Base-by-base conservation (phyloP, 2,113 vertebrate genomes). In the Ramphastos sulfuratus region DNA sequence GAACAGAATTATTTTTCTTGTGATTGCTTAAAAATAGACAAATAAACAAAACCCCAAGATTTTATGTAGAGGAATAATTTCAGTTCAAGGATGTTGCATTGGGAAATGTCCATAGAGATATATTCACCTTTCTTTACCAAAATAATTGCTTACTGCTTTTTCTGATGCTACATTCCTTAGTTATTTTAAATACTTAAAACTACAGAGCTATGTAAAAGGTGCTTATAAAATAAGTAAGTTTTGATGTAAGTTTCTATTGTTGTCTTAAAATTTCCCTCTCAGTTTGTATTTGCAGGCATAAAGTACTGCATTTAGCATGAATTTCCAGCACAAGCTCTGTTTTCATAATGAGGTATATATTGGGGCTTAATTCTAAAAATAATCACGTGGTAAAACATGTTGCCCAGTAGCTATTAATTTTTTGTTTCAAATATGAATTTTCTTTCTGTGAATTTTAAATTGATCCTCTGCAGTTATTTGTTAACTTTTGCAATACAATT, bases 141-240 rank as follows among this genome's bases (percentile, higher is more conserved):
- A 76, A 10, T 19, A 69, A 60, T 55, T 61, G 1, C 15, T 76
- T 48, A 39, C 39, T 16, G 19, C 11, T 69, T 76, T 61, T 79
- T 13, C 3, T 82, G 37, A 72, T 52, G 31, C 16, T 58, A 30
- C 5, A 56, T 72, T 86, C 30, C 44, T 77, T 31, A 72, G 8
- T 16, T 73, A 59, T 82, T 61, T 94, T 42, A 85, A 85, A 48
- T 85, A 85, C 82, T 89, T 80, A 12, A 63, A 85, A 87, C n/a
- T 35, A n/a, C 70, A 64, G 39, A 56, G 7, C 1, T 39, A 18
- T 80, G 3, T 61, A 42, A 87, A 85, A 80, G 84, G 15, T 46
- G 2, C 18, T 85, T 63, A 46, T 28, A 85, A 85, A 85, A 73
- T 50, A 76, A 67, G 64, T 70, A 73, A 8, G 60, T 79, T 91